Base-by-base conservation (phyloP, 2,888 invertebrate genomes). In the Epirrhoe tristata region DNA sequence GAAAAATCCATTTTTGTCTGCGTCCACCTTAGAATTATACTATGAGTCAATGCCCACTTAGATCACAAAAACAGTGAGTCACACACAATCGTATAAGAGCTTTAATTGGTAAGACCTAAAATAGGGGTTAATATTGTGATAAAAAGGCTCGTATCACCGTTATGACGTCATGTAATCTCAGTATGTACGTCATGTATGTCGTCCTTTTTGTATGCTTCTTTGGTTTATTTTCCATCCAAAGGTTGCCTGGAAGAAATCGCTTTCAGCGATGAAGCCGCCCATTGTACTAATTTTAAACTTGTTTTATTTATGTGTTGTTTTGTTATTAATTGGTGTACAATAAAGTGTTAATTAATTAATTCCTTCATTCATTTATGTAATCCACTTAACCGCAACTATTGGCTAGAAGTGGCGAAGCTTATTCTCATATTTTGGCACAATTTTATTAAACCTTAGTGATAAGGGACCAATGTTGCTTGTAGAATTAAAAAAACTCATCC, bases 141-240 rank as follows among this genome's bases (percentile, higher is more conserved):
- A 85, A 85, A 84, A 87, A 81, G 76, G 80, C 77, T 82, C 79
- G 84, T 86, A 79, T 79, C 72, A 77, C 75, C 75, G 78, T 80
- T 80, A 80, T 81, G 81, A 76, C 75, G 79, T 80, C 77, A 80
- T 80, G 83, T 87, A 87, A 88, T 87, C 84, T 84, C 65, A 65
- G 59, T 56, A 46, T 52, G n/a, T n/a, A n/a, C n/a, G n/a, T n/a
- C n/a, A n/a, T n/a, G n/a, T n/a, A n/a, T n/a, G n/a, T n/a, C n/a
- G n/a, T n/a, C n/a, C n/a, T n/a, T n/a, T n/a, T n/a, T n/a, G n/a
- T n/a, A n/a, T n/a, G n/a, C n/a, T n/a, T n/a, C n/a, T n/a, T n/a
- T n/a, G n/a, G n/a, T n/a, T n/a, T n/a, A n/a, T n/a, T n/a, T n/a
- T n/a, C n/a, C n/a, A n/a, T n/a, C n/a, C n/a, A n/a, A n/a, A n/a